These are phyloP conservation scores for Philypnodon macrostomus DNA, from an alignment of 2,797 vertebrate species.

Conservation along the genomic window DNA sequence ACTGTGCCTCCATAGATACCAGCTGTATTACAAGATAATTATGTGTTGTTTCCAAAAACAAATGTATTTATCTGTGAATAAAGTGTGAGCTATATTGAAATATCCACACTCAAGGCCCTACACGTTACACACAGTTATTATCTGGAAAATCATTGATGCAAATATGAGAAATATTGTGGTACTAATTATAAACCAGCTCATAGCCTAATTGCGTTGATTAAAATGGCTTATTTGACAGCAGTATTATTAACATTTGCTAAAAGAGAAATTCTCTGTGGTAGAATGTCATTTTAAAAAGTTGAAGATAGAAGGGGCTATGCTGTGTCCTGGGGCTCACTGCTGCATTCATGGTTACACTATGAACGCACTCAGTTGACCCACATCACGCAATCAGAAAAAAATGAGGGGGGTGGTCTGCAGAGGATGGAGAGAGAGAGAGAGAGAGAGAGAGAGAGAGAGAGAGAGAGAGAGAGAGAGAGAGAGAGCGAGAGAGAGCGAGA, in stretches of 20 bases:
- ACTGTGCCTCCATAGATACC: too few relatives aligned
- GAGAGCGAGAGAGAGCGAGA: too few relatives aligned
- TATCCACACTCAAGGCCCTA: too few relatives aligned
- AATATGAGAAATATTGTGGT: neutral
- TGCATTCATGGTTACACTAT: conserved; percentile 53
- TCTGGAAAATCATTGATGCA: neutral
- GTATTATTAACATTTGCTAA: neutral
- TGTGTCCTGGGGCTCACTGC: conserved; percentile 51
- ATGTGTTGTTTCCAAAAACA: too few relatives aligned
- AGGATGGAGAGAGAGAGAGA: conserved; percentile 33
- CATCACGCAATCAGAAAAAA: conserved; percentile 46
- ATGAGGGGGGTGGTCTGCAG: conserved; percentile 8
- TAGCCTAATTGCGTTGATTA: neutral
- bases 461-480: too few relatives aligned
- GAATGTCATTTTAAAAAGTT: neutral
- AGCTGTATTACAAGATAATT: too few relatives aligned
- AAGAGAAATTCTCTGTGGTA: too few relatives aligned
- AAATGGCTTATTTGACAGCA: conserved; percentile 1
- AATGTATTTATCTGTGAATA: too few relatives aligned
- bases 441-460: too few relatives aligned
- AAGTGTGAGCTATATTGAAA: too few relatives aligned
- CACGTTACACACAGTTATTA: neutral
- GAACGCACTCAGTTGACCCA: conserved; percentile 69
- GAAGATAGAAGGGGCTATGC: conserved; percentile 9
- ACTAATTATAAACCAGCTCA: conserved; percentile 23